These are phyloP conservation scores for Menura novaehollandiae DNA, from an alignment of 2,113 vertebrate species.

Conservation along the genomic window DNA sequence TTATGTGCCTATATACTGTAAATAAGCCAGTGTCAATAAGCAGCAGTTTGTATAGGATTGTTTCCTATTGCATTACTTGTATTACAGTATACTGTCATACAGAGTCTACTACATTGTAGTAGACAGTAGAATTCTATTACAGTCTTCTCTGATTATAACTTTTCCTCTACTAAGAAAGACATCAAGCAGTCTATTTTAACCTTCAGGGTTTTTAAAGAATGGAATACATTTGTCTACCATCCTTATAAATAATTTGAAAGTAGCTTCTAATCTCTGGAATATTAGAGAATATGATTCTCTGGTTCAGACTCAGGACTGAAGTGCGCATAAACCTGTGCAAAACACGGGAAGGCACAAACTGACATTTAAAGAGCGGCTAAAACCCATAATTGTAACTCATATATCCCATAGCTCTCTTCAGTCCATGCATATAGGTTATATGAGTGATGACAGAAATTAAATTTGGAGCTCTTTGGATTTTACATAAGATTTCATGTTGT, in stretches of 20 bases:
- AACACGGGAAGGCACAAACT: neutral
- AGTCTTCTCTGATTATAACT: neutral
- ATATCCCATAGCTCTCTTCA: conserved; percentile 11
- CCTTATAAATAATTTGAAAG: neutral
- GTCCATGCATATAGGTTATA: neutral
- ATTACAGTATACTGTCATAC: neutral
- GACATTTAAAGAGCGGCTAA: neutral
- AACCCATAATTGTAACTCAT: neutral
- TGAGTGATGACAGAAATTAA: neutral
- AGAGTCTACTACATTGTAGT: neutral
- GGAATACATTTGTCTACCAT: neutral
- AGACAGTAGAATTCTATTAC: neutral
- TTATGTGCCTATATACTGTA: neutral
- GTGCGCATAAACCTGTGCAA: neutral
- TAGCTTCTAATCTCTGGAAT: neutral
- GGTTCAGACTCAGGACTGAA: neutral
- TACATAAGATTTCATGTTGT: neutral
- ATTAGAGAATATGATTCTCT: neutral
- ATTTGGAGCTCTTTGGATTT: neutral
- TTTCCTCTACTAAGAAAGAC: neutral
- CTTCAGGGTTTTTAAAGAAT: neutral
- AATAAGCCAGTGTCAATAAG: neutral
- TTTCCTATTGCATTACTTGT: neutral
- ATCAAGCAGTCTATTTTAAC: neutral
- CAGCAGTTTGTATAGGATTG: neutral